Conservation (phyloP, 2,797 vertebrate species). For the Eupleurogrammus muticus region DNA sequence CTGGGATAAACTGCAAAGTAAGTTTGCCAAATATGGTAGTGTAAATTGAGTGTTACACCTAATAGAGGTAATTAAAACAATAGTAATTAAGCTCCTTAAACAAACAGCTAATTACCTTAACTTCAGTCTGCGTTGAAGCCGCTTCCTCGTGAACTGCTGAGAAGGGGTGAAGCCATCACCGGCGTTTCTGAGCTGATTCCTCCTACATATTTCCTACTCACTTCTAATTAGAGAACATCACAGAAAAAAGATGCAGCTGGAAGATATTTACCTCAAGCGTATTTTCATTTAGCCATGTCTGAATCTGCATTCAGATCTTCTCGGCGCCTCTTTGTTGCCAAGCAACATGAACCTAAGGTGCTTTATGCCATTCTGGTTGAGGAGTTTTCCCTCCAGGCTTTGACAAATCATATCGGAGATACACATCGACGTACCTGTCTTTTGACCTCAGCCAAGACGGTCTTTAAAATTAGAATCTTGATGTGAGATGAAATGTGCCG, state of each 20-base stretch:
- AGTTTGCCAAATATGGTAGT: constrained; percentile 50
- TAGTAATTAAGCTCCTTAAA: constrained; percentile 75
- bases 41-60: constrained; percentile 66
- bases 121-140: constrained; percentile 52
- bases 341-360: constrained; percentile 81
- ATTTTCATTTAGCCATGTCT: constrained; percentile 77
- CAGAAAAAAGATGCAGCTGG: constrained; percentile 64
- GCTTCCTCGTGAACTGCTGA: constrained; percentile 51
- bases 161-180: constrained; percentile 55
- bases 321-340: constrained; percentile 83
- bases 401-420: constrained; percentile 68
- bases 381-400: constrained; percentile 69
- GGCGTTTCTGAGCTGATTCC: constrained; percentile 56
- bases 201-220: constrained; percentile 56
- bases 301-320: constrained; percentile 81
- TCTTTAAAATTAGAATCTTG: constrained; percentile 58
- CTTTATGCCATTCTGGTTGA: constrained; percentile 72
- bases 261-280: constrained; percentile 78
- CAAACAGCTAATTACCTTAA: constrained; percentile 74
- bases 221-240: constrained; percentile 74
- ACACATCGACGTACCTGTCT: constrained; percentile 48
- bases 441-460: constrained; percentile 68
- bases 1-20: constrained; percentile 55
- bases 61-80: constrained; percentile 79
- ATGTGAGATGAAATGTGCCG: constrained; percentile 39